phyloP scores from a whole-genome alignment of 1,140 invertebrate species.

The Drosophila mauritiana region DNA sequence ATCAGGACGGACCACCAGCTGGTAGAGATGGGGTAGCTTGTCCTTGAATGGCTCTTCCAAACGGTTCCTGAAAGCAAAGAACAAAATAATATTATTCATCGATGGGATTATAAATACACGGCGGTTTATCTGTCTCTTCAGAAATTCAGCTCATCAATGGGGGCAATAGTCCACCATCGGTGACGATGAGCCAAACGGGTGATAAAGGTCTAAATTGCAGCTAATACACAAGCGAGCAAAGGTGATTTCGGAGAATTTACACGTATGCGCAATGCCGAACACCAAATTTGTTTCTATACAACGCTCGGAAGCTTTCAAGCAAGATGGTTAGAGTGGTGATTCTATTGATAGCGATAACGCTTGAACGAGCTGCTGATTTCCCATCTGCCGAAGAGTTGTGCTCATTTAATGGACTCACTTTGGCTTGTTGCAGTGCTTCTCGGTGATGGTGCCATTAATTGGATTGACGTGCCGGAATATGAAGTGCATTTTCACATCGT shows the following conservation, averaged over 20 bases:
- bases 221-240: conserved; percentile 3
- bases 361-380: background rate
- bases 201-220: background rate
- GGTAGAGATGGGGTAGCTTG: conserved; percentile 97
- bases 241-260: background rate
- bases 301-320: too few relatives aligned
- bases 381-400: background rate
- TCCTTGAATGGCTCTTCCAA: conserved; percentile 97
- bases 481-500: conserved; percentile 98
- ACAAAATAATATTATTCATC: conserved; percentile 19
- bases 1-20: conserved; percentile 94
- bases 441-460: conserved; percentile 93
- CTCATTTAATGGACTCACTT: conserved; percentile 85
- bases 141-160: conserved; percentile 3
- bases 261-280: background rate
- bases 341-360: background rate
- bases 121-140: conserved; percentile 9
- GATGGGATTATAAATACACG: conserved; percentile 31
- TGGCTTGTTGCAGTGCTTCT: conserved; percentile 96
- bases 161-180: conserved; percentile 9
- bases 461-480: conserved; percentile 99
- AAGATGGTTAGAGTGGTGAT: background rate
- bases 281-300: background rate
- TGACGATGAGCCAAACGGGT: conserved; percentile 1
- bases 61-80: conserved; percentile 86